Percentiles rank a stretch among this genome's conserved stretches.
These are phyloP conservation scores for Carcinoscorpius rotundicauda DNA, from an alignment of 1,140 invertebrate species.

Conservation along the genomic window DNA sequence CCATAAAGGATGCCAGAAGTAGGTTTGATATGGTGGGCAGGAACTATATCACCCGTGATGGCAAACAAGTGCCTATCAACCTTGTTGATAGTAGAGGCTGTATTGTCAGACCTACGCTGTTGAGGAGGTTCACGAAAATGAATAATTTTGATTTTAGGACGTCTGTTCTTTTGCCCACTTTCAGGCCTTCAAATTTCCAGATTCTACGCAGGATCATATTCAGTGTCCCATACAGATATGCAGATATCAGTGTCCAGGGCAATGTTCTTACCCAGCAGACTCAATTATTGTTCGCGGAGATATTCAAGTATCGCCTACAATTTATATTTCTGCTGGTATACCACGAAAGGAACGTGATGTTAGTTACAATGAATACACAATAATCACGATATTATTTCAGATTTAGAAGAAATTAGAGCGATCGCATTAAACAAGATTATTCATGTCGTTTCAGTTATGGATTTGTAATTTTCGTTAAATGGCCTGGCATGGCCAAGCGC, in stretches of 20 bases:
- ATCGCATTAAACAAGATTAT: no score
- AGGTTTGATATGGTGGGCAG: conserved; percentile 89
- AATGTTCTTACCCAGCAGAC: conserved; percentile 15
- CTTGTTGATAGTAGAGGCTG: conserved; percentile 82
- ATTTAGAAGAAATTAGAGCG: no score
- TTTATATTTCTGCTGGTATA: conserved; percentile 7
- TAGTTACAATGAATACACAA: neutral
- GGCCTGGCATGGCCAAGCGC: no score
- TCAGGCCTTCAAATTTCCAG: no score
- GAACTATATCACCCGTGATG: conserved; percentile 86
- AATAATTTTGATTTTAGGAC: conserved; percentile 88
- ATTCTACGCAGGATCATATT: conserved; percentile 25
- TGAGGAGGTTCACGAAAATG: conserved; percentile 85
- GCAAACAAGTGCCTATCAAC: conserved; percentile 79
- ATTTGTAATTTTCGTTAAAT: no score
- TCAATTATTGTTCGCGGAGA: no score
- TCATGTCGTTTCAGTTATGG: no score
- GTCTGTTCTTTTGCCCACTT: conserved; percentile 89
- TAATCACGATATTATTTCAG: conserved; percentile 3
- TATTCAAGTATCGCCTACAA: neutral
- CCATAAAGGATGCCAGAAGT: conserved; percentile 87
- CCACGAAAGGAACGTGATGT: conserved; percentile 17
- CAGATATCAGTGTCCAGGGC: conserved; percentile 23
- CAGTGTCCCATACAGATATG: conserved; percentile 27
- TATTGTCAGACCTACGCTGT: conserved; percentile 80